phyloP scores from a whole-genome alignment of 2,888 invertebrate genomes.

The Nezara viridula region DNA sequence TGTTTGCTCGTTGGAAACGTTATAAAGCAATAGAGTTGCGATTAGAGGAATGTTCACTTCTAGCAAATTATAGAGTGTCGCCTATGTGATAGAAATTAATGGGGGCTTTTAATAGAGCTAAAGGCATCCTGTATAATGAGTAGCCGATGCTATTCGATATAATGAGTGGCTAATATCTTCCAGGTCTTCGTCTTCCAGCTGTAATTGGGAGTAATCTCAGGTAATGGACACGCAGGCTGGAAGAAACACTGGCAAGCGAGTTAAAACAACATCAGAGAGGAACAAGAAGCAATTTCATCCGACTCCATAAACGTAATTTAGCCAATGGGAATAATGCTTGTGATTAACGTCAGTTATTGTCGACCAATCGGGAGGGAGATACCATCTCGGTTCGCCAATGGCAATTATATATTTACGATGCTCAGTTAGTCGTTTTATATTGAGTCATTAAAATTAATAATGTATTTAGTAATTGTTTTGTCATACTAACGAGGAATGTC shows the following conservation, averaged over 20 bases:
- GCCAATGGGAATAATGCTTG: background rate
- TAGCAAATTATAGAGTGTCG: background rate
- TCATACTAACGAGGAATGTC: background rate
- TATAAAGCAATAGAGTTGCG: background rate
- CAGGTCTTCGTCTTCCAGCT: background rate
- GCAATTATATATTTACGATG: background rate
- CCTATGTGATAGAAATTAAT: background rate
- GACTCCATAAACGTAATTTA: background rate
- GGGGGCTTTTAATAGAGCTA: background rate
- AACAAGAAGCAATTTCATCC: background rate
- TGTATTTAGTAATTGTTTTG: background rate
- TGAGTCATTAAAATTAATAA: slow-evolving; percentile 16
- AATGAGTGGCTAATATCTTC: background rate
- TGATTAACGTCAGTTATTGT: background rate
- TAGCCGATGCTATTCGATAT: background rate
- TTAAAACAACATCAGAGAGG: background rate
- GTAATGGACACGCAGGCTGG: slow-evolving; percentile 22
- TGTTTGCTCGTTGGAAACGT: background rate
- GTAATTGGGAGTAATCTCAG: slow-evolving; percentile 15
- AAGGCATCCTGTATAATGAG: background rate
- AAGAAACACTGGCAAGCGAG: background rate
- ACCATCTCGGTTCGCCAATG: background rate
- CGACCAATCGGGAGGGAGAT: background rate
- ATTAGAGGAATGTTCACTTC: background rate
- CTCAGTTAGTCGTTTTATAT: background rate